Evolutionary conservation across 2,113 vertebrate genomes (phyloP), one percentile per base, ranked within the genome.

Genomic region (Microtus ochrogaster): DNA sequence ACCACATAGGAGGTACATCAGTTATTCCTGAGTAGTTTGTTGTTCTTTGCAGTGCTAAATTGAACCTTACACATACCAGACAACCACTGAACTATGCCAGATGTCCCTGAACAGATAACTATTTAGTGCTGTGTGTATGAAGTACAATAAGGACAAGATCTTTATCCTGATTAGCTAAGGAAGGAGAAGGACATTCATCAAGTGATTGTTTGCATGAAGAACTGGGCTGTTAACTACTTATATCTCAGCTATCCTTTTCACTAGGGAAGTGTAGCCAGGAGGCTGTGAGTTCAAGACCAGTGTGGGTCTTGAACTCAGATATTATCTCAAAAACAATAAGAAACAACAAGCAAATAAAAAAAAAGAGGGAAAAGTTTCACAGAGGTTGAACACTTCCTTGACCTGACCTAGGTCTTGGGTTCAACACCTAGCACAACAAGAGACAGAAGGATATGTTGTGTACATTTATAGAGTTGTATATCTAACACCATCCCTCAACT

Each of bases 401-500:
- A 16, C 14, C 33, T 79, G 47, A 52, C 47, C 47, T 76, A 76
- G 47, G 44, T 78, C 47, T 78, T 78, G 17, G 77, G 28, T 52
- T 33, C 14, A 52, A 19, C 55, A 58, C 19, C 74, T 16, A 74
- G 66, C 24, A 77, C 74, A 72, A n/a, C 74, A 72, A n/a, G 77
- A 82, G 78, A 82, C 77, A 52, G 24, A 44, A 77, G 12, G 74
- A 41, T 41, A 11, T 22, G 21, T 39, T 22, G 2, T 33, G 21
- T 83, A 82, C 26, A n/a, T 94, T 94, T 93, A 74, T 19, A 68
- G 4, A 84, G 39, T 91, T 89, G 33, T 84, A 3, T 49, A 78
- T 0, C 63, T 33, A 52, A 33, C 12, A 70, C 63, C 26, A 77
- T 12, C 33, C 78, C 52, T 81, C 78, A 58, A 12, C 36, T 58